Evolutionary conservation across 2,797 vertebrate genomes (phyloP), one percentile per base, ranked within the genome.

Genomic region (Zalophus californianus): DNA sequence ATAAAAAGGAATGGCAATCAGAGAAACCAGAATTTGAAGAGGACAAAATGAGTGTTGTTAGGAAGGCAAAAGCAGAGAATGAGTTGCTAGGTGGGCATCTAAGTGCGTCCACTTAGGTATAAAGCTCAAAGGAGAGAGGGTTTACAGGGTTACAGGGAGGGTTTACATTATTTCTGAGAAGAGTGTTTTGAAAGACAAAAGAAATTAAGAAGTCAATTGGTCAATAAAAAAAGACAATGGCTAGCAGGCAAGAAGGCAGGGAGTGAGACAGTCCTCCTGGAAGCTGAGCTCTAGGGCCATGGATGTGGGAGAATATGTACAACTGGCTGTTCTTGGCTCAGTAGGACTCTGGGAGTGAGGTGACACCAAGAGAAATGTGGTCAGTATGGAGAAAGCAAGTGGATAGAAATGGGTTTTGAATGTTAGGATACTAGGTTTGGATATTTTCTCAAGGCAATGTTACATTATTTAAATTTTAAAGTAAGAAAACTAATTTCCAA

Each of bases 11-110:
- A 23, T 29, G 60, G 13, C 1, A 21, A 50, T 13, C 60, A 62
- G 85, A 64, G n/a, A 78, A 87, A 78, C 25, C 15, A n/a, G 50
- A 82, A 88, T 72, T 18, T 14, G 29, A 91, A 88, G 35, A 72
- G 14, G 18, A 84, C 5, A 48, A 20, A 21, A 38, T 13, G 0
- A 6, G 20, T 50, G 5, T 7, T 66, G 20, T 38, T 56, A 64
- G 62, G 35, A 72, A 62, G 35, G 4, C 3, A 32, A 56, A 54
- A 72, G 14, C 5, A 32, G 14, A 72, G 13, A 29, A 50, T 48
- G 25, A 29, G 27, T 13, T 13, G 8, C 11, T 50, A 32, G 9
- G 23, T 56, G 64, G 35, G 25, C 12, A 21, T 32, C 20, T 56
- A n/a, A 21, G 16, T 68, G 41, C 27, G 41, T n/a, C 50, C 21